These are phyloP conservation scores for Ptilodon capucinus DNA, from an alignment of 2,888 invertebrate species.

Conservation along the genomic window DNA sequence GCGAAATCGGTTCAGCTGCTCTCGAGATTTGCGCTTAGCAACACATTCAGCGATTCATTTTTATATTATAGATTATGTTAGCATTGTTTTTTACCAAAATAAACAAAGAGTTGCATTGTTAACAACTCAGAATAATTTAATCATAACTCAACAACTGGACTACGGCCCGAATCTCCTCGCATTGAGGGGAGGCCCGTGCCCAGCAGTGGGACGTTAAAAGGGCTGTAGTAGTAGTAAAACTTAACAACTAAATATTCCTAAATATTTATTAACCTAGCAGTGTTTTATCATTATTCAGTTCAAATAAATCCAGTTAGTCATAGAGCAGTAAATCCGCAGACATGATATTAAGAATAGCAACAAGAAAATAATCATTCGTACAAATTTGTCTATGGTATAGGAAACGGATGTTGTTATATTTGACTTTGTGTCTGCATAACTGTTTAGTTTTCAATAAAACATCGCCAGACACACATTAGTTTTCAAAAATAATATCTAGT, in stretches of 20 bases:
- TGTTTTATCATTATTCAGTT: conserved; percentile 1
- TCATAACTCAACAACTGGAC: too few species aligned
- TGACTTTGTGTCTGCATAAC: conserved; percentile 56
- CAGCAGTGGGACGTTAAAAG: too few species aligned
- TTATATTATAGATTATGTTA: too few species aligned
- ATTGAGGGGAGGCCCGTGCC: too few species aligned
- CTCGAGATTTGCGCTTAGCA: too few species aligned
- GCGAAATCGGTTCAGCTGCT: too few species aligned
- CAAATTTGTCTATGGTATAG: conserved; percentile 25
- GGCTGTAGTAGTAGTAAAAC: too few species aligned
- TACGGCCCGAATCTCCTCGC: too few species aligned
- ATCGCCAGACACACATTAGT: conserved; percentile 41
- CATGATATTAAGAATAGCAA: conserved; percentile 46
- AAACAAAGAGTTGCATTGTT: too few species aligned
- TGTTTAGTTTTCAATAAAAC: conserved; percentile 56
- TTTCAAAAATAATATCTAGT: conserved; percentile 40
- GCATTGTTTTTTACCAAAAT: too few species aligned
- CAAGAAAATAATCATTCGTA: conserved; percentile 53
- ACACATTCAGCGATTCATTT: too few species aligned
- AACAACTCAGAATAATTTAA: too few species aligned
- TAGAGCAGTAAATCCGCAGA: conserved; percentile 21
- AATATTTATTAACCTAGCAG: conserved; percentile 1
- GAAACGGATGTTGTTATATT: conserved; percentile 71
- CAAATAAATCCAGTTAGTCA: conserved; percentile 6
- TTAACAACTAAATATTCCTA: not conserved